Base-by-base conservation (phyloP, 1,140 invertebrate species). In the Saccostrea cuccullata region DNA sequence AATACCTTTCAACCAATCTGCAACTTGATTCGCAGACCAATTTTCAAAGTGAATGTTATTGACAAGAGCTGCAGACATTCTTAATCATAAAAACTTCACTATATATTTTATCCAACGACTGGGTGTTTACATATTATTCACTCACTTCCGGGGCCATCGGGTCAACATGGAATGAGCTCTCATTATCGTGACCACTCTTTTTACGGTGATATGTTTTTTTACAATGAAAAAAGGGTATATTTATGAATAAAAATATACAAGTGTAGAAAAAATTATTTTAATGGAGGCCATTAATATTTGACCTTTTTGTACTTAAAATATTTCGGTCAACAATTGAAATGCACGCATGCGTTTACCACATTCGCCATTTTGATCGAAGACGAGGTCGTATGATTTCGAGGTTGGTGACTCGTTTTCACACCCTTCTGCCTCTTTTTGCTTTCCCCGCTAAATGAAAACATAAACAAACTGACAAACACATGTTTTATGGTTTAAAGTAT, bases 21-120 rank as follows among this genome's bases (percentile, higher is more conserved):
- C 97, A 87, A 98, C 98, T 96, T 98, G 97, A 92, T 98, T 97
- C n/a, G 97, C 97, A 90, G 97, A 97, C 98, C 98, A 99, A 30
- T 90, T 91, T 88, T 92, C 91, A 73, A 92, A 92, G 26, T 90
- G 89, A 70, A 92, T 91, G 73, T 90, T 88, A 40, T 84, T 86
- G 17, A 90, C 86, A 73, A 92, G 84, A 60, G 88, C 87, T 30
- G 70, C 26, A 30, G 70, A 77, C 70, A 77, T 77, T 30, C 13
- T 77, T 26, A 47, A 47, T 47, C 47, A 47, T 47, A 4, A 64
- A 64, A 64, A 64, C 58, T 64, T 9, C 47, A 47, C 1, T 9
- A 47, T 47, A 6, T 47, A 6, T 47, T 47, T 47, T 6, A 47
- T 47, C 47, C 47, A 47, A 9, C 47, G 6, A 47, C 5, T 8